These are phyloP conservation scores for Petaurus breviceps DNA, from an alignment of 2,113 vertebrate genomes.

Conservation along the genomic window DNA sequence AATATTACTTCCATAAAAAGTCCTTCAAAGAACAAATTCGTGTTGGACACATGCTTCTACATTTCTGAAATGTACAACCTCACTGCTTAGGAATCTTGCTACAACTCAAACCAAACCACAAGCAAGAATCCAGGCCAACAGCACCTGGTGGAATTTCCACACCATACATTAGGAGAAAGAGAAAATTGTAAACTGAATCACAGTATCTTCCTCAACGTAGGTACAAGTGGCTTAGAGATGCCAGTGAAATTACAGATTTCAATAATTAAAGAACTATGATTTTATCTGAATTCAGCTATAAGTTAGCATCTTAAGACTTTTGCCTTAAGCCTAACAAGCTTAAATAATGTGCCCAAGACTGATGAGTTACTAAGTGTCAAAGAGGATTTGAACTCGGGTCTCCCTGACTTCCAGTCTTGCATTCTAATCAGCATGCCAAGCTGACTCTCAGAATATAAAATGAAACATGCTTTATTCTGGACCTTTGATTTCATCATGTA, in stretches of 20 bases:
- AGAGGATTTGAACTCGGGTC: background rate
- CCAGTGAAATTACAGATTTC: background rate
- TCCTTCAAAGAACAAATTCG: constrained; percentile 17
- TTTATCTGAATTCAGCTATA: background rate
- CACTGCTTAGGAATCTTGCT: constrained; percentile 46
- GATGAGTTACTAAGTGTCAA: background rate
- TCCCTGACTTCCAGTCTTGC: background rate
- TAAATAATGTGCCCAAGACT: background rate
- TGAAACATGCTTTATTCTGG: background rate
- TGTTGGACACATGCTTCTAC: constrained; percentile 40
- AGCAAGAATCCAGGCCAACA: background rate
- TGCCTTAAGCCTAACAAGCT: background rate
- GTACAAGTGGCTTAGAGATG: background rate
- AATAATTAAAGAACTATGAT: background rate
- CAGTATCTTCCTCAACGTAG: background rate
- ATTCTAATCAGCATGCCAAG: background rate
- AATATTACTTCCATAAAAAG: constrained; percentile 30
- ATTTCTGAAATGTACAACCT: constrained; percentile 36
- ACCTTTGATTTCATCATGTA: background rate
- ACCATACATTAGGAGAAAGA: background rate
- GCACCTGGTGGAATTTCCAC: background rate
- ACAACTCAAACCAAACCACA: constrained; percentile 44
- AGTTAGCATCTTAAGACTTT: background rate
- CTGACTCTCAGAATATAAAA: background rate
- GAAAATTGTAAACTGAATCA: constrained; percentile 2